Conservation (phyloP, 2,113 vertebrate genomes). For the Mobula birostris region DNA sequence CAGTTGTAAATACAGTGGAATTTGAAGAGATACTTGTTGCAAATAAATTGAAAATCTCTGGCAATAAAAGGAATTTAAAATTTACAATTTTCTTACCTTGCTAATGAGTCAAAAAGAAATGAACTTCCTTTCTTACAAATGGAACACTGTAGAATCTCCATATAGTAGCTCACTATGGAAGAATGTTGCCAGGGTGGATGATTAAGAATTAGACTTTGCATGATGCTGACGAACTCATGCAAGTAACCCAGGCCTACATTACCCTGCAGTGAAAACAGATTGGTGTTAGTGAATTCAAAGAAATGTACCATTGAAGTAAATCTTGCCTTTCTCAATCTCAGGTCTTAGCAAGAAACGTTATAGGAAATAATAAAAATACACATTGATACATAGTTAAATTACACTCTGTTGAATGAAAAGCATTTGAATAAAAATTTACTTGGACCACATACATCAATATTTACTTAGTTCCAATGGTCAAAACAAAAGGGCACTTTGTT, state of each 20-base stretch:
- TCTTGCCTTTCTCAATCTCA: neutral
- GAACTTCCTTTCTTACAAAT: conserved; percentile 72
- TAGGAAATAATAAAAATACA: neutral
- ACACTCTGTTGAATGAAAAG: neutral
- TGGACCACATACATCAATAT: neutral
- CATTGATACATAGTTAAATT: no score
- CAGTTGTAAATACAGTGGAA: no score
- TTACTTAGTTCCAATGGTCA: neutral
- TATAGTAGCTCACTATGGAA: conserved; percentile 64
- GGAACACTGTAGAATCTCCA: conserved; percentile 81
- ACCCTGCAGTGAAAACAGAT: conserved; percentile 58
- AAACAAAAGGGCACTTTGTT: neutral
- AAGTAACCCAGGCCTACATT: conserved; percentile 56
- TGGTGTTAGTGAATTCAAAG: neutral
- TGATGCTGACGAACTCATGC: conserved; percentile 58
- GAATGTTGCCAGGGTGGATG: conserved; percentile 77
- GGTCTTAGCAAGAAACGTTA: neutral
- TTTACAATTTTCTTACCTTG: conserved; percentile 62
- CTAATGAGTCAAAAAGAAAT: conserved; percentile 69
- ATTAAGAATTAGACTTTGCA: conserved; percentile 62
- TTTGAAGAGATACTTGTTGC: neutral
- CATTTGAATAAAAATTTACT: neutral
- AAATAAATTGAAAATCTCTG: neutral
- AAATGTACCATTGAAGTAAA: neutral
- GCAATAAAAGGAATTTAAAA: neutral